Evolutionary conservation across 2,113 vertebrate genomes (phyloP).

Genomic region (Sitta europaea): DNA sequence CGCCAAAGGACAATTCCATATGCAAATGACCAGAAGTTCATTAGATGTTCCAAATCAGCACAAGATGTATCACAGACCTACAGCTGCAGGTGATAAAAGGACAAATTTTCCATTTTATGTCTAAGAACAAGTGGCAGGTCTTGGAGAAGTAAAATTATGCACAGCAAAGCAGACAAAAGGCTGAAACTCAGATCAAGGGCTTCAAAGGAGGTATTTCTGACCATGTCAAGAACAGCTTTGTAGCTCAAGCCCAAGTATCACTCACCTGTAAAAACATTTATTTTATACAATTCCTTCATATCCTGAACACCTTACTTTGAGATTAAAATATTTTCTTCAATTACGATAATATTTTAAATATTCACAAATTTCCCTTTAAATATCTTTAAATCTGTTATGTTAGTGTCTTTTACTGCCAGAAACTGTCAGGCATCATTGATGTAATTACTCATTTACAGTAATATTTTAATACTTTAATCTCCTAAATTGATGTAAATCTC

Average conservation of each 20-base stretch:
- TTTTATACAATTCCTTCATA: neutral
- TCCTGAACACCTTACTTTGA: neutral
- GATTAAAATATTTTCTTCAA: neutral
- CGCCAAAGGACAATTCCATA: neutral
- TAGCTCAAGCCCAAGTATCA: neutral
- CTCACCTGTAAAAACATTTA: neutral
- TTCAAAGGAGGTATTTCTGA: neutral
- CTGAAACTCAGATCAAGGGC: neutral
- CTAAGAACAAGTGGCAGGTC: neutral
- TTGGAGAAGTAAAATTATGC: neutral
- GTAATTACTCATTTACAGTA: slow-evolving; percentile 41
- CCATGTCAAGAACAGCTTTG: neutral
- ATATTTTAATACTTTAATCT: slow-evolving; percentile 60
- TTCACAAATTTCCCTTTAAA: neutral
- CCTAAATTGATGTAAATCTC: slow-evolving; percentile 39
- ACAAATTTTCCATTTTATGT: neutral
- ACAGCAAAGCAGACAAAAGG: neutral
- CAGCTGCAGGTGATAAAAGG: neutral
- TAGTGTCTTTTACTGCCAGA: slow-evolving; percentile 30
- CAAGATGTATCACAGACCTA: neutral
- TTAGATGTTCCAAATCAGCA: neutral
- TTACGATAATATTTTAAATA: neutral
- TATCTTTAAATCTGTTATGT: slow-evolving; percentile 1
- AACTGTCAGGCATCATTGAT: slow-evolving; percentile 10
- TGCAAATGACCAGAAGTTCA: neutral